Base-by-base conservation (phyloP, 2,113 vertebrate species). In the Eudyptes chrysolophus region DNA sequence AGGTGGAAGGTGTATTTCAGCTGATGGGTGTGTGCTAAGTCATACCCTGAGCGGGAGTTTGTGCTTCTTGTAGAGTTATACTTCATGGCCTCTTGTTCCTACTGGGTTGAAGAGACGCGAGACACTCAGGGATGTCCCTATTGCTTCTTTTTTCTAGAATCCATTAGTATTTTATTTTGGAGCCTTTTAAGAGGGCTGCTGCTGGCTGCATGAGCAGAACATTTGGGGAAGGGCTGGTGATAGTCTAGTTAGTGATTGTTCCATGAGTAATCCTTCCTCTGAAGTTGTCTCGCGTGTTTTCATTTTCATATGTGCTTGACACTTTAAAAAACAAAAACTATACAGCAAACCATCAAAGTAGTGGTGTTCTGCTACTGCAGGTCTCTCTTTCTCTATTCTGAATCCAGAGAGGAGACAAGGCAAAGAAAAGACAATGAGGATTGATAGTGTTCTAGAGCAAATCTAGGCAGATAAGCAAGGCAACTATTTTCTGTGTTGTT, bases 21-120 rank as follows among this genome's bases (percentile, higher is more conserved):
- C 13, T 70, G 49, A 44, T 71, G 15, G 18, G 3, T 70, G 42
- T 0, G 0, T 42, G 3, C 29, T 5, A 54, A 38, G 19, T 75
- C 60, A 27, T 21, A 57, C 30, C 12, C 10, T 25, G 11, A 48
- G 6, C 40, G 38, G 32, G 25, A 38, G 2, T 69, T 22, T 15
- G 3, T 54, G 54, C 10, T 54, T 84, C 7, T 27, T 78, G 27
- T 58, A 38, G 46, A 65, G 22, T 65, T 78, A 16, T 3, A 5
- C 16, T 57, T 91, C 3, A 11, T 20, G 9, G 26, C 26, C 10
- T 68, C 11, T 58, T 81, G 11, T 42, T 74, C 11, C 80, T 77
- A 29, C 3, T 24, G 13, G 6, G 1, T 30, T 91, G 32, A 84
- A 80, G 62, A 84, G 60, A 34, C 26, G 71, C 20, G 21, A 64